phyloP scores from a whole-genome alignment of 2,797 vertebrate genomes.

The Smutsia gigantea region DNA sequence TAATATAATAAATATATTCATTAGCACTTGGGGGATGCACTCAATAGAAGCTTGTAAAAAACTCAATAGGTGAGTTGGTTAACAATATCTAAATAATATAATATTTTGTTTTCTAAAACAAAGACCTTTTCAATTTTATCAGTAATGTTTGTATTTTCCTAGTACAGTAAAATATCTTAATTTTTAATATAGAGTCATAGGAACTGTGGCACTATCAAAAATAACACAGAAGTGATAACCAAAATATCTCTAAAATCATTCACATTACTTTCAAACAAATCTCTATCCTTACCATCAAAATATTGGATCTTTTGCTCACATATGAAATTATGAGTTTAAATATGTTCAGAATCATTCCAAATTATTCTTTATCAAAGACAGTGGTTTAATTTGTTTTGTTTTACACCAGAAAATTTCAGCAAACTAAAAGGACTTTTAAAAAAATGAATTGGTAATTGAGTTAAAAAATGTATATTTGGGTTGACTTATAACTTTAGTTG shows the following conservation, averaged over 20 bases:
- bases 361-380: not conserved
- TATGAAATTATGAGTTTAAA: not conserved
- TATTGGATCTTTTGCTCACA: not conserved
- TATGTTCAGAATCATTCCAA: not conserved
- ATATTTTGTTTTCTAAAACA: not conserved
- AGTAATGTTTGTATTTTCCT: not conserved
- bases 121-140: not conserved
- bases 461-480: not conserved
- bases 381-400: not conserved
- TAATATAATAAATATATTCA: conserved; percentile 43
- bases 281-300: not conserved
- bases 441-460: not conserved
- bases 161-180: not conserved
- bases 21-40: not conserved
- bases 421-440: not conserved
- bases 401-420: not conserved
- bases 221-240: not conserved
- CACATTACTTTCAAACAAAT: not conserved
- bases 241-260: not conserved
- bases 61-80: not conserved
- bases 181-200: not conserved
- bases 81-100: not conserved
- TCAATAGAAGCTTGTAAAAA: not conserved
- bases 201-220: not conserved
- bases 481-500: not conserved